Percentiles rank a stretch among this genome's conserved stretches.
These are phyloP conservation scores for Trichoplusia ni DNA, from an alignment of 1,140 invertebrate species.

Conservation along the genomic window DNA sequence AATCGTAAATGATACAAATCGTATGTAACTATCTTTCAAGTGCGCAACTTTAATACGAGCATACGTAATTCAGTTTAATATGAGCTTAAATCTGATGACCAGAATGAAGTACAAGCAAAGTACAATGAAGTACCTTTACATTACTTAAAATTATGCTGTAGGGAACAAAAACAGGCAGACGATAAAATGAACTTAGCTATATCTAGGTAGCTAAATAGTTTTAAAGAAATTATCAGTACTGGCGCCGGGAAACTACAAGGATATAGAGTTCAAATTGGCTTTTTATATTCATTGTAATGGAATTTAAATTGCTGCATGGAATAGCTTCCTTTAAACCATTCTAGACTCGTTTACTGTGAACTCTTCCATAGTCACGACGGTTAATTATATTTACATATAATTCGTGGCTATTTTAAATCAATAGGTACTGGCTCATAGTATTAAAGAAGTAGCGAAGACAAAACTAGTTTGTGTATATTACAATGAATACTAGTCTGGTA, in stretches of 20 bases:
- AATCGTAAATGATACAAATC: conserved; percentile 45
- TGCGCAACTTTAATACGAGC: not conserved
- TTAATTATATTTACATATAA: conserved; percentile 70
- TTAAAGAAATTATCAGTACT: conserved; percentile 51
- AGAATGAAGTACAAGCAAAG: too few species aligned
- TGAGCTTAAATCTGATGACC: not conserved
- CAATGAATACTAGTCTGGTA: too few species aligned
- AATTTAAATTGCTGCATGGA: conserved; percentile 72
- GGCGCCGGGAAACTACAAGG: not conserved
- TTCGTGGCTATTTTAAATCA: too few species aligned
- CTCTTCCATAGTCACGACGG: conserved; percentile 66
- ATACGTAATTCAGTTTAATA: not conserved
- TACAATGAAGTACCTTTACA: too few species aligned
- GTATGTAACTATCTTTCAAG: conserved; percentile 8
- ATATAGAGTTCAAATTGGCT: conserved; percentile 66
- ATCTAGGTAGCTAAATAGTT: conserved; percentile 48
- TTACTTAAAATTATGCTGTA: not conserved
- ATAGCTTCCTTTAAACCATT: conserved; percentile 65
- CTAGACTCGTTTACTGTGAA: conserved; percentile 56
- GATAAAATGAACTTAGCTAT: conserved; percentile 42
- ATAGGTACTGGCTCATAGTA: too few species aligned
- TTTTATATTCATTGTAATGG: conserved; percentile 71
- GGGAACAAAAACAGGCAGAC: not conserved
- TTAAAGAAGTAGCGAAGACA: too few species aligned
- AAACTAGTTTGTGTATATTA: too few species aligned